These are phyloP conservation scores for Sander vitreus DNA, from an alignment of 2,113 vertebrate genomes.

Conservation along the genomic window DNA sequence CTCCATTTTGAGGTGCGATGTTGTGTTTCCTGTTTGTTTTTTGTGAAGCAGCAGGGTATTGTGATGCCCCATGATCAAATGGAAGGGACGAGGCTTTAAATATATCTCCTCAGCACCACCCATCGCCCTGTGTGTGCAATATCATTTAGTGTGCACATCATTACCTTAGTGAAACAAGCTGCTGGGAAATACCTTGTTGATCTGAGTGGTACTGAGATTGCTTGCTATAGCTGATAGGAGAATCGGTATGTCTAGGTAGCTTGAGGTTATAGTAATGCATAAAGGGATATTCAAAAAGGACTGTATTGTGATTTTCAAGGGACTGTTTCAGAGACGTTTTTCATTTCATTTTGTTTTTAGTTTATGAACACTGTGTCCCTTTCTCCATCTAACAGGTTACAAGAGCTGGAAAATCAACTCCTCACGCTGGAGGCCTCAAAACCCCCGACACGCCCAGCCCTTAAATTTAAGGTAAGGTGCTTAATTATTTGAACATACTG, in stretches of 20 bases:
- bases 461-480: slow-evolving; percentile 93
- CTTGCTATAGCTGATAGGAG: slow-evolving; percentile 2
- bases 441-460: slow-evolving; percentile 88
- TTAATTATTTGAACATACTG: neutral
- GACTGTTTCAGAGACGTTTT: neutral
- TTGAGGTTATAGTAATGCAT: neutral
- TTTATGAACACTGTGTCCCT: neutral
- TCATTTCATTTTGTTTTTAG: neutral
- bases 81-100: neutral
- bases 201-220: neutral
- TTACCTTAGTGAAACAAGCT: slow-evolving; percentile 2
- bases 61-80: slow-evolving; percentile 4
- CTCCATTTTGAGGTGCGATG: neutral
- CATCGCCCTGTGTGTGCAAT: neutral
- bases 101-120: neutral
- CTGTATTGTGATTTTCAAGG: neutral
- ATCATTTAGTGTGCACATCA: neutral
- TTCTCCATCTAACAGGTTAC: slow-evolving; percentile 83
- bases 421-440: slow-evolving; percentile 88
- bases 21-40: slow-evolving; percentile 7
- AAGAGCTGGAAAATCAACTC: slow-evolving; percentile 92
- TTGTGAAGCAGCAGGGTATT: neutral
- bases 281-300: neutral
- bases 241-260: neutral
- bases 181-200: slow-evolving; percentile 11